phyloP scores from a whole-genome alignment of 2,888 invertebrate genomes.

The Emesis russula region DNA sequence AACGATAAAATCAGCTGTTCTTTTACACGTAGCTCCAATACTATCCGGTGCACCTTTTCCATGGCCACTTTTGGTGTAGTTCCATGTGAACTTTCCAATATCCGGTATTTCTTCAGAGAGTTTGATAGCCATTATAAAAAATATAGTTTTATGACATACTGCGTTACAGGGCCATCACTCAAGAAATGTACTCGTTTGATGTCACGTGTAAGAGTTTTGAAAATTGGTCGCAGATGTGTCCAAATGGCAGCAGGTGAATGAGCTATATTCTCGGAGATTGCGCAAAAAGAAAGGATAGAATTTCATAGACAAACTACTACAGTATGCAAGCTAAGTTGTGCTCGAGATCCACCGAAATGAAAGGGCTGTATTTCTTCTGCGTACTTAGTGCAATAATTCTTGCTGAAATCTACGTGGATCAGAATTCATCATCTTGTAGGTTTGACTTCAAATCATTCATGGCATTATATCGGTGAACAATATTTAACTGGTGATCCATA shows the following conservation, averaged over 20 bases:
- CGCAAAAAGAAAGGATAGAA: slow-evolving; percentile 78
- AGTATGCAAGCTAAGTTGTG: slow-evolving; percentile 90
- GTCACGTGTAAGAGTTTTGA: not conserved
- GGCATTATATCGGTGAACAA: no score
- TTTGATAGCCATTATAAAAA: not conserved
- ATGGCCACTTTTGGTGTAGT: not conserved
- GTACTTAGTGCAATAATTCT: slow-evolving; percentile 89
- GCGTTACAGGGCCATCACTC: not conserved
- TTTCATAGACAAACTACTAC: slow-evolving; percentile 89
- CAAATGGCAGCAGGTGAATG: slow-evolving; percentile 91
- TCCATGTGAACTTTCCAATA: not conserved
- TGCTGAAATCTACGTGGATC: slow-evolving; percentile 90
- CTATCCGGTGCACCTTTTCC: not conserved
- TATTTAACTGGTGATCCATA: no score
- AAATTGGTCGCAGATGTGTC: slow-evolving; percentile 88
- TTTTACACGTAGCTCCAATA: not conserved
- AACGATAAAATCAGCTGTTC: not conserved
- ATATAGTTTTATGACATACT: not conserved
- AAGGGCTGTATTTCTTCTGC: slow-evolving; percentile 90
- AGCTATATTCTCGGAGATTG: slow-evolving; percentile 88
- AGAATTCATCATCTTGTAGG: slow-evolving; percentile 72
- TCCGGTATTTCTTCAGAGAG: not conserved
- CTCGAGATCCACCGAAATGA: slow-evolving; percentile 90
- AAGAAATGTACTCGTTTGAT: not conserved
- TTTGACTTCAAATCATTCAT: slow-evolving; percentile 46